phyloP scores from a whole-genome alignment of 2,113 vertebrate genomes.

The Puntigrus tetrazona region DNA sequence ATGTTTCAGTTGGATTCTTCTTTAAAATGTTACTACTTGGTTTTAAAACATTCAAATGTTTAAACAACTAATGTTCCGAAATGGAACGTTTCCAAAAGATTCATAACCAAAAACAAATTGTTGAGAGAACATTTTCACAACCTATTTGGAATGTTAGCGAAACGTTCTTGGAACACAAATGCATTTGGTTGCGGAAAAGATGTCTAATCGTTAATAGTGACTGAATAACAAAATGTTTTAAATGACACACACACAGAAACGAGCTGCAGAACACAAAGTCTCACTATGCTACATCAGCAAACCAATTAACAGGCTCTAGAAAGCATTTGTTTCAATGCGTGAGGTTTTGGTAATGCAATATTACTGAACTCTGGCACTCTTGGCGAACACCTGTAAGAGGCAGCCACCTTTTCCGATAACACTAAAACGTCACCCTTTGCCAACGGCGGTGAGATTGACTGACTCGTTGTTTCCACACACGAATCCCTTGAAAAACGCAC shows the following conservation, averaged over 20 bases:
- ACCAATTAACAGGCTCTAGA: background rate
- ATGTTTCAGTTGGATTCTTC: background rate
- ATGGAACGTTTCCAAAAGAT: background rate
- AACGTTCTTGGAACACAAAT: background rate
- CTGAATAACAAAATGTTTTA: background rate
- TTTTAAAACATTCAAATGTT: background rate
- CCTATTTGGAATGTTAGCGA: background rate
- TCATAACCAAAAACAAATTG: no score
- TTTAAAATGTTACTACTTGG: background rate
- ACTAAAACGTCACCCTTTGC: background rate
- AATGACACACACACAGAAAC: background rate
- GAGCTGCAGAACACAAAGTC: background rate
- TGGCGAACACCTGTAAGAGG: background rate
- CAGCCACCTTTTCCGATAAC: slow-evolving; percentile 27
- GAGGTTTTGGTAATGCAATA: background rate
- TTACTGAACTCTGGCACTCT: background rate
- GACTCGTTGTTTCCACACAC: slow-evolving; percentile 17
- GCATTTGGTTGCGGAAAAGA: background rate
- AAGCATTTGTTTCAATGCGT: background rate
- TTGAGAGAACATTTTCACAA: background rate
- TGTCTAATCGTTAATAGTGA: background rate
- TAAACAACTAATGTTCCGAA: background rate
- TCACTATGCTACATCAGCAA: background rate
- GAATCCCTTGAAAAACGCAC: slow-evolving; percentile 30
- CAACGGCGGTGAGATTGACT: background rate